Base-by-base conservation (phyloP, 2,888 invertebrate genomes). In the Sthenelais limicola region DNA sequence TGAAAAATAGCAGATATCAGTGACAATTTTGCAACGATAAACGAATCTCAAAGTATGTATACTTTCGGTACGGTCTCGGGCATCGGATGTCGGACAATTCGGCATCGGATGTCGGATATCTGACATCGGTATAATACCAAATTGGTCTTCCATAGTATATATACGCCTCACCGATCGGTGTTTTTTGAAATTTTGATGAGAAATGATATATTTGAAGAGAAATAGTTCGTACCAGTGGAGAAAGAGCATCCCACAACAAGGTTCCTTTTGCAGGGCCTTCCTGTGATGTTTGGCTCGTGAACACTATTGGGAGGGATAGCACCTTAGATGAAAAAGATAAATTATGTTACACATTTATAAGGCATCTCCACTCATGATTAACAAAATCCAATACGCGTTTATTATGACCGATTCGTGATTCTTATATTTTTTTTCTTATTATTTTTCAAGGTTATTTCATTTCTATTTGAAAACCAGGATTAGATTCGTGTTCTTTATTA, bases 221-320 rank as follows among this genome's bases (percentile, higher is more conserved):
- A 33, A 21, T 35, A 30, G 18, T 38, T 28, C 54, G 56, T 38
- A 68, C 74, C 52, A 21, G 56, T 15, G n/a, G n/a, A n/a, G n/a
- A n/a, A n/a, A n/a, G n/a, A 3, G 78, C 77, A 38, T 78, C 75
- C 78, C 78, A 78, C 28, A 78, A 67, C 1, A 78, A 67, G 1
- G 74, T 75, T 12, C 74, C 78, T 38, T 73, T 75, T 18, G 78
- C 78, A 51, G 71, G 56, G 28, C 77, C 74, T 24, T 78, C 75
- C 66, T 78, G 77, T 2, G 74, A 75, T 15, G 74, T 74, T 26
- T 77, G 78, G 32, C 68, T 74, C 47, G 75, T 76, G 26, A 78
- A 62, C 3, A 78, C 71, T 9, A 78, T 68, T 1, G 78, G 78
- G 18, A 72, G 68, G 9, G 78, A 77, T 18, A 71, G 35, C 0